Conservation (phyloP, 2,797 vertebrate genomes). For the Gallinago stenura region DNA sequence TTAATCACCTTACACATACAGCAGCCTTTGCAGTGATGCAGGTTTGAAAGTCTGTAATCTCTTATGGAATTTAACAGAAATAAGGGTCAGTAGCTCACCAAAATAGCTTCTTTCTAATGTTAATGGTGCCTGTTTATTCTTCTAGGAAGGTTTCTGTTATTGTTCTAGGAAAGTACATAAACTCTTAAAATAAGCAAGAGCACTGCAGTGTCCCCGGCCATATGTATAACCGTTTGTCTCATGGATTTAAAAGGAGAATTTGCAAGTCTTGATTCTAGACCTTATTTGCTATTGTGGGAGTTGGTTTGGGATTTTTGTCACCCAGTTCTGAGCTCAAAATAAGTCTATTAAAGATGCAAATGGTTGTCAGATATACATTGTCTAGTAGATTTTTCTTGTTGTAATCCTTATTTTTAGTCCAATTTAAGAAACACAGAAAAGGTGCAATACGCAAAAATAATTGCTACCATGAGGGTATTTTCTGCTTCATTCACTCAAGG, state of each 20-base stretch:
- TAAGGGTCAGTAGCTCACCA: background rate
- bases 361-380: background rate
- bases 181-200: background rate
- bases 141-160: background rate
- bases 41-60: background rate
- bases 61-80: background rate
- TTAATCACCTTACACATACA: background rate
- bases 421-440: background rate
- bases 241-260: background rate
- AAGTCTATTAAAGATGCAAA: background rate
- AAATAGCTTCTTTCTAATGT: background rate
- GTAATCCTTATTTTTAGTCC: background rate
- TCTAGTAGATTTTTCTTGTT: background rate
- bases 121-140: background rate
- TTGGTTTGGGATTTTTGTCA: background rate
- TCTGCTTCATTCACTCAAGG: background rate
- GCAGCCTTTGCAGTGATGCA: background rate
- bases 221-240: background rate
- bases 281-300: background rate
- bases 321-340: constrained; percentile 38
- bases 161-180: background rate
- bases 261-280: constrained; percentile 8
- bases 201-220: background rate
- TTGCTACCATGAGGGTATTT: background rate
- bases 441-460: background rate